Conservation (phyloP, 2,113 vertebrate species). For the Xyrauchen texanus region DNA sequence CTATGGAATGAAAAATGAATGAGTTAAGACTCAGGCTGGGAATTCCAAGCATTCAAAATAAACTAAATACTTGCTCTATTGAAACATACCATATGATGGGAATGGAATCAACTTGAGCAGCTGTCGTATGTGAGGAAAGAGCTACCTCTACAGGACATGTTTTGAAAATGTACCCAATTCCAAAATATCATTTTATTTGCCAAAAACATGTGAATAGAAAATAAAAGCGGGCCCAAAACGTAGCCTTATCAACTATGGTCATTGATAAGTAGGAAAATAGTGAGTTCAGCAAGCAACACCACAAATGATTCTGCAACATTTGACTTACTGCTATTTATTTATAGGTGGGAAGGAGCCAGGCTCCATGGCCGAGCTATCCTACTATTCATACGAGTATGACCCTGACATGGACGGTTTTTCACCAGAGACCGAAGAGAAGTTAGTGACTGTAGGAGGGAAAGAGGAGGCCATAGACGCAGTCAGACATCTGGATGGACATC, state of each 20-base stretch:
- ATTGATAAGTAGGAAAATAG: too few species aligned
- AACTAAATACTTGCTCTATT: too few species aligned
- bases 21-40: too few species aligned
- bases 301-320: not conserved
- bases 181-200: too few species aligned
- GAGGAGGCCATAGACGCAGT: conserved; percentile 52
- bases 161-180: too few species aligned
- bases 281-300: too few species aligned
- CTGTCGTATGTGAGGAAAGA: conserved; percentile 35
- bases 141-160: conserved; percentile 65
- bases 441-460: conserved; percentile 61
- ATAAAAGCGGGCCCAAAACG: too few species aligned
- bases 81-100: too few species aligned
- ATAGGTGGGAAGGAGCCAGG: conserved; percentile 78
- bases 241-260: too few species aligned
- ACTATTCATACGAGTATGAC: conserved; percentile 89
- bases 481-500: conserved; percentile 55
- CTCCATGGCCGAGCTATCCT: conserved; percentile 79
- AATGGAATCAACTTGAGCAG: not conserved
- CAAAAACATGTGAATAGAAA: too few species aligned
- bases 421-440: conserved; percentile 67
- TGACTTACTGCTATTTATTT: conserved; percentile 1
- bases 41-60: too few species aligned
- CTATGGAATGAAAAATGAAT: too few species aligned
- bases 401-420: conserved; percentile 76